Percentiles rank a stretch among this genome's conserved stretches.
Conservation (phyloP, 2,797 vertebrate species). For the Epinephelus awoara region DNA sequence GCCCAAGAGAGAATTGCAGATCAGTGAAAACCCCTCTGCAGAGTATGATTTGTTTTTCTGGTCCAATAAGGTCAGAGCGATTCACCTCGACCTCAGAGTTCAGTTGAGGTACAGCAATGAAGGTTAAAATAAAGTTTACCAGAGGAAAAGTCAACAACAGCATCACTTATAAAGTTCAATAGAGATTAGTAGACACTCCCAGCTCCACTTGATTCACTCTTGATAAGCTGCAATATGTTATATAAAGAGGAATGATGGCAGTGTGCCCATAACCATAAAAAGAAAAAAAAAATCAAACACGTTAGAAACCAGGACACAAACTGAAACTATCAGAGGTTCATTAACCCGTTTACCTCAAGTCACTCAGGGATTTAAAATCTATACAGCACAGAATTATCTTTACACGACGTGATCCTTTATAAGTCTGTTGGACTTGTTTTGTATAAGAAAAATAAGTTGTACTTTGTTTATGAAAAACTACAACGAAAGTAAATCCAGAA, state of each 20-base stretch:
- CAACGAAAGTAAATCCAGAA: too few relatives aligned
- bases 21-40: too few relatives aligned
- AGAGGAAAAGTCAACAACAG: neutral
- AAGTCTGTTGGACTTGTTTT: too few relatives aligned
- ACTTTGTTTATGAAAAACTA: too few relatives aligned
- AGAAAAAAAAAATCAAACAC: neutral
- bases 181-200: conserved; percentile 8
- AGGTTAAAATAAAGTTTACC: neutral
- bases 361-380: neutral
- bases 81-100: neutral
- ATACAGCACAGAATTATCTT: too few relatives aligned
- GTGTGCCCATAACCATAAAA: conserved; percentile 4
- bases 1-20: too few relatives aligned
- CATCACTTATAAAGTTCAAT: neutral
- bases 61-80: too few relatives aligned
- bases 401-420: too few relatives aligned
- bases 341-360: neutral
- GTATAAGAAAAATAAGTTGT: too few relatives aligned
- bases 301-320: neutral
- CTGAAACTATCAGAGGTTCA: neutral
- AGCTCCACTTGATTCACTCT: neutral
- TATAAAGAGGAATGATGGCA: neutral
- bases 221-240: conserved; percentile 1
- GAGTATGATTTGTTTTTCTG: too few relatives aligned
- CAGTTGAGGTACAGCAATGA: neutral